Percentiles rank a stretch among this genome's conserved stretches.
phyloP scores from a whole-genome alignment of 1,140 invertebrate species.

The Drosophila kepulauana region DNA sequence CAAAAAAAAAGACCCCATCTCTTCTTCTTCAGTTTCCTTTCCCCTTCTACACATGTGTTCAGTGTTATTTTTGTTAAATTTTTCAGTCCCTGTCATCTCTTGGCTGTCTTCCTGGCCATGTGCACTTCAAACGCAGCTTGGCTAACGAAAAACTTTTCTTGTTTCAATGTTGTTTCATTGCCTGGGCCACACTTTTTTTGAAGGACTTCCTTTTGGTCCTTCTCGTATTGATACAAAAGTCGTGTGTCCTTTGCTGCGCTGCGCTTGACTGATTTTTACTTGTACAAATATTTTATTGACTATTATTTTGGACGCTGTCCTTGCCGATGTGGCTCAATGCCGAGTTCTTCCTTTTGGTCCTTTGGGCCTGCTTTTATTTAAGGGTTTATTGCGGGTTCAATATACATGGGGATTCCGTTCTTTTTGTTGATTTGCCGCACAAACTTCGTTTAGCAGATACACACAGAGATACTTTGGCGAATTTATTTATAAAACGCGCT shows the following conservation, averaged over 20 bases:
- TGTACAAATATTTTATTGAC: conserved; percentile 82
- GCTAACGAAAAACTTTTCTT: conserved; percentile 45
- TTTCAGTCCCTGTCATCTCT: conserved; percentile 64
- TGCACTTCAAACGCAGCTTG: conserved; percentile 66
- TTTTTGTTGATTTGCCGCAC: conserved; percentile 6
- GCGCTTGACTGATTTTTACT: conserved; percentile 70
- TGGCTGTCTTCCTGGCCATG: conserved; percentile 21
- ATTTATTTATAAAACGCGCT: conserved; percentile 7
- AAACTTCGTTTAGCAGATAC: conserved; percentile 2
- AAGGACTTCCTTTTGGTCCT: conserved; percentile 3
- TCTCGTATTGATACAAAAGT: conserved; percentile 51
- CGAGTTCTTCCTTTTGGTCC: not conserved
- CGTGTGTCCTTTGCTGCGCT: conserved; percentile 14
- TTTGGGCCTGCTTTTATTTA: conserved; percentile 26
- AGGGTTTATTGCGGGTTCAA: conserved; percentile 5
- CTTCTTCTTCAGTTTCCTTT: not conserved
- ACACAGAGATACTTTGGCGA: not conserved
- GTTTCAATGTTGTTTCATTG: conserved; percentile 62
- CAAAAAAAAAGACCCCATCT: not conserved
- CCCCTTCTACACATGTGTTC: conserved; percentile 20
- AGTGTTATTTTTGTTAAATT: conserved; percentile 68
- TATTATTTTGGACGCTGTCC: conserved; percentile 64
- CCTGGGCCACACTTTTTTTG: conserved; percentile 35
- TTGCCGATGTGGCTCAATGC: conserved; percentile 31
- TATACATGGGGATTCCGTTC: not conserved